A percentile compares a stretch with the other conserved stretches of the same genome.
phyloP scores from a whole-genome alignment of 2,113 vertebrate species.

The Charina bottae region DNA sequence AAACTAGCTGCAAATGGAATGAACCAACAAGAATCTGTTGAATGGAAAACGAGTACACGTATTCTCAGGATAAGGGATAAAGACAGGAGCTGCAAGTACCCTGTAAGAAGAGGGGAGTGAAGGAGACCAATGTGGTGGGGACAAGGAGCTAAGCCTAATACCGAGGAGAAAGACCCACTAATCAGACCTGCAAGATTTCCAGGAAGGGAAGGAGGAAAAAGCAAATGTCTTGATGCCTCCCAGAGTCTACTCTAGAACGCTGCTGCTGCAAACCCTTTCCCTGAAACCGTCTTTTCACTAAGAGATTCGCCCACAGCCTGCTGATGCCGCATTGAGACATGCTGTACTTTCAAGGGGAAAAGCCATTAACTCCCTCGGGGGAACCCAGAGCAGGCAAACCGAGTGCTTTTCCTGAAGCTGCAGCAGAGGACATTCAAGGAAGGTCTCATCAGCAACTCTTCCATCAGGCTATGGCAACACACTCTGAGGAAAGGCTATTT shows the following conservation, averaged over 20 bases:
- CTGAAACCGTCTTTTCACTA: not conserved
- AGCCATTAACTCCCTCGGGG: not conserved
- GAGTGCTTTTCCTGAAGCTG: not conserved
- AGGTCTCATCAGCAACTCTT: fast-evolving
- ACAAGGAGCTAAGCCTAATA: not conserved
- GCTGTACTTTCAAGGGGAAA: not conserved
- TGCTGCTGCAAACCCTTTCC: not conserved
- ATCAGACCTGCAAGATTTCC: not conserved
- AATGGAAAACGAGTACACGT: not conserved
- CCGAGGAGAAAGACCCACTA: not conserved
- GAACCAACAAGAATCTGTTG: not conserved
- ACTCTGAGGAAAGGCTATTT: not conserved
- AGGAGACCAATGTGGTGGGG: not conserved
- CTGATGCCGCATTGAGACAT: not conserved
- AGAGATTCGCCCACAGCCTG: not conserved
- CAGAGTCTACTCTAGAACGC: not conserved
- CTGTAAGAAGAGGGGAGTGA: not conserved
- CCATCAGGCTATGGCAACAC: not conserved
- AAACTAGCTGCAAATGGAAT: not conserved
- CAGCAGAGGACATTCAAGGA: not conserved
- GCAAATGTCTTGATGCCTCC: not conserved
- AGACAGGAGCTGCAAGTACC: not conserved
- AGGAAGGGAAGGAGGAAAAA: not conserved
- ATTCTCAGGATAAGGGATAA: not conserved
- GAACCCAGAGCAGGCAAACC: not conserved